Evolutionary conservation across 2,888 invertebrate genomes (phyloP).

Genomic region (Torymus tubicola): DNA sequence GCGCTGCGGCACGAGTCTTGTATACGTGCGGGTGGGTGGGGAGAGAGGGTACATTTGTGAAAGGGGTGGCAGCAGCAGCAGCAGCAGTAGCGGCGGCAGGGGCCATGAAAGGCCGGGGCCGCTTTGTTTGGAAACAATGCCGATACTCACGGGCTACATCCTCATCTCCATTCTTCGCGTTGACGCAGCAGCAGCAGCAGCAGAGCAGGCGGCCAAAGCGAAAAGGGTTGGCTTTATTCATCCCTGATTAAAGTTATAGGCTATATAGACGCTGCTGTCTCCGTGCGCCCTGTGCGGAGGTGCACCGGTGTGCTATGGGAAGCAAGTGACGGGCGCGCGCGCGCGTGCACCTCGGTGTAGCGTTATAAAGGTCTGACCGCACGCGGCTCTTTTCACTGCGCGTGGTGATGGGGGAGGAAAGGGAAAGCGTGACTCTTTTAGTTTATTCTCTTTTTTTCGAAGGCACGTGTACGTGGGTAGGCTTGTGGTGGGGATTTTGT

Average conservation of each 20-base stretch:
- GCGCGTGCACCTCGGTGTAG: too few relatives aligned
- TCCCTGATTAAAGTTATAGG: slow-evolving; percentile 75
- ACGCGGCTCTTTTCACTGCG: slow-evolving; percentile 57
- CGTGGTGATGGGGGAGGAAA: not conserved
- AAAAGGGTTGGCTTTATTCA: slow-evolving; percentile 73
- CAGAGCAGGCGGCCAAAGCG: slow-evolving; percentile 67
- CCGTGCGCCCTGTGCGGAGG: not conserved
- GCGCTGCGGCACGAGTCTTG: not conserved
- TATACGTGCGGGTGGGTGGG: slow-evolving; percentile 4
- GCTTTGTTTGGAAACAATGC: slow-evolving; percentile 77
- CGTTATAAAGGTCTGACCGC: slow-evolving; percentile 49
- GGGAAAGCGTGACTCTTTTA: slow-evolving; percentile 22
- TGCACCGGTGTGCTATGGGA: not conserved
- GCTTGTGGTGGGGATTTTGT: too few relatives aligned
- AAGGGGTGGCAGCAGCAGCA: slow-evolving; percentile 15
- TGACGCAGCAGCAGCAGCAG: slow-evolving; percentile 66
- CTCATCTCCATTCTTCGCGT: slow-evolving; percentile 77
- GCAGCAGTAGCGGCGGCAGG: slow-evolving; percentile 62
- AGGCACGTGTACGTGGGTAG: too few relatives aligned
- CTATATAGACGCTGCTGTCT: slow-evolving; percentile 61
- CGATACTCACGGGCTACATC: slow-evolving; percentile 76
- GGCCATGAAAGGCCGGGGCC: slow-evolving; percentile 72
- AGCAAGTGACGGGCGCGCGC: slow-evolving; percentile 25
- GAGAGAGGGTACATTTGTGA: not conserved
- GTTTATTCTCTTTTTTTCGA: slow-evolving; percentile 14